These are phyloP conservation scores for Conger conger DNA, from an alignment of 2,113 vertebrate species.

Conservation along the genomic window DNA sequence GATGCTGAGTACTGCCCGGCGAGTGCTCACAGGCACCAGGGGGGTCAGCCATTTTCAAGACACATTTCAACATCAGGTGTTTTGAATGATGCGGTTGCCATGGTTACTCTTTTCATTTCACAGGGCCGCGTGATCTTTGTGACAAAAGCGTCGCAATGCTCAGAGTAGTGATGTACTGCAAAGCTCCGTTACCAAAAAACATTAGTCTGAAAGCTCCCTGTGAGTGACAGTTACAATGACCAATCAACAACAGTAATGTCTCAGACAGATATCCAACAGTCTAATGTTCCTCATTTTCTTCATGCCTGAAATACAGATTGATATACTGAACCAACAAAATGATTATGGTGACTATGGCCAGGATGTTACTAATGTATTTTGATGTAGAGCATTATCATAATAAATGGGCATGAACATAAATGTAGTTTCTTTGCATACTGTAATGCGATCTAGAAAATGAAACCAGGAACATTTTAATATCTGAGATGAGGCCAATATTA, in stretches of 20 bases:
- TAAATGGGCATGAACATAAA: too few species aligned
- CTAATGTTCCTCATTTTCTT: neutral
- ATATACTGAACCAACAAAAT: neutral
- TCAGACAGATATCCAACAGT: neutral
- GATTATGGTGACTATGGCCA: neutral
- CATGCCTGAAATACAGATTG: neutral
- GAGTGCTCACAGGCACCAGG: neutral
- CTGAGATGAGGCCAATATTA: too few species aligned
- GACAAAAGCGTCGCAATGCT: neutral
- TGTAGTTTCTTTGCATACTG: too few species aligned
- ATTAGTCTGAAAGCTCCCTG: neutral
- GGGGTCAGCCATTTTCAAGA: constrained; percentile 18
- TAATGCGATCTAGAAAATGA: too few species aligned
- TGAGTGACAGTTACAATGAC: neutral
- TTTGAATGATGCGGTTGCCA: constrained; percentile 12
- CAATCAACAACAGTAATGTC: neutral
- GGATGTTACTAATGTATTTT: too few species aligned
- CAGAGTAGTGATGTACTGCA: neutral
- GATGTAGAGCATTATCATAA: too few species aligned
- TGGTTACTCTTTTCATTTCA: constrained; percentile 7
- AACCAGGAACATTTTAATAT: too few species aligned
- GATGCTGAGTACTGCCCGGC: neutral
- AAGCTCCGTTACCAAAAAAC: neutral
- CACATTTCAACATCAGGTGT: constrained; percentile 15
- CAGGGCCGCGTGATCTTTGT: neutral